These are phyloP conservation scores for Dilophus febrilis DNA, from an alignment of 2,888 invertebrate genomes.

Conservation along the genomic window DNA sequence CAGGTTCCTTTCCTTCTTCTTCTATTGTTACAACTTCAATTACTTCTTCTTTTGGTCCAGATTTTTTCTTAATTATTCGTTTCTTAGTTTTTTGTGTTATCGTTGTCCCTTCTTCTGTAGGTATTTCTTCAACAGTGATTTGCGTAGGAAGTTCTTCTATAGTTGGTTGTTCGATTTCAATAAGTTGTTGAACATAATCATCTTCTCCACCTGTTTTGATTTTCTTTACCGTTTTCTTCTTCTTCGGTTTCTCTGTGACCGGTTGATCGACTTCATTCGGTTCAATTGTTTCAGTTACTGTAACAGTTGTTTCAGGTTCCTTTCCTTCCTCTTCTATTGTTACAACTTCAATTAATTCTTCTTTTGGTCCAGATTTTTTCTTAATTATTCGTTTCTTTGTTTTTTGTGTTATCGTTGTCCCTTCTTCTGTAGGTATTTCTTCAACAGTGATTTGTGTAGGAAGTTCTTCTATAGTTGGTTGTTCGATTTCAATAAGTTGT, in stretches of 20 bases:
- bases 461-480: conserved; percentile 10
- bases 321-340: conserved; percentile 26
- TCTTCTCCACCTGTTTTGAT: conserved; percentile 18
- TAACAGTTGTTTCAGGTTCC: conserved; percentile 30
- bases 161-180: too few species aligned
- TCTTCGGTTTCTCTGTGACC: conserved; percentile 1
- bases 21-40: conserved; percentile 27
- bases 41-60: conserved; percentile 29
- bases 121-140: too few species aligned
- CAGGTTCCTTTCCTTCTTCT: conserved; percentile 28
- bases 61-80: conserved; percentile 24
- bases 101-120: conserved; percentile 20
- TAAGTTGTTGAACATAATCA: conserved; percentile 20
- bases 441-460: too few species aligned
- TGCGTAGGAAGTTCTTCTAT: too few species aligned
- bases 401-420: conserved; percentile 21
- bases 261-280: not conserved
- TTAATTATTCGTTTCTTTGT: conserved; percentile 24
- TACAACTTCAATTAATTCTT: conserved; percentile 29
- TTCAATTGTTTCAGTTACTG: conserved; percentile 26
- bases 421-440: too few species aligned
- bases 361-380: conserved; percentile 27
- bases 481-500: conserved; percentile 24
- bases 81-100: conserved; percentile 23
- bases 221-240: conserved; percentile 7